A percentile compares a stretch with the other conserved stretches of the same genome.
phyloP scores from a whole-genome alignment of 2,113 vertebrate genomes.

The Crotalus horridus region DNA sequence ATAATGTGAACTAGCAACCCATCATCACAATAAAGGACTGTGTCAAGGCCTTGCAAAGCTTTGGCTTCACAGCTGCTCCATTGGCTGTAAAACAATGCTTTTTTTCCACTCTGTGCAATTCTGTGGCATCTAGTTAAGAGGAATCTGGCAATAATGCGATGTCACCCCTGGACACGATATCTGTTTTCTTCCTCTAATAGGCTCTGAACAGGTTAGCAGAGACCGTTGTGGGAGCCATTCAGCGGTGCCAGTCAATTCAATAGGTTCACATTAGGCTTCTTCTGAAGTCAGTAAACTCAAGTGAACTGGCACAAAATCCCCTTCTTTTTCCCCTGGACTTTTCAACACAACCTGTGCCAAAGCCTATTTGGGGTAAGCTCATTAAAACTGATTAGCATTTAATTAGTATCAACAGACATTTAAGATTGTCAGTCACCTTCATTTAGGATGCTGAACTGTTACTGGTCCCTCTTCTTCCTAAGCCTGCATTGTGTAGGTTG shows the following conservation, averaged over 20 bases:
- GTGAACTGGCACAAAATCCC: not conserved
- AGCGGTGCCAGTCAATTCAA: not conserved
- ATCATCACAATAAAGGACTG: not conserved
- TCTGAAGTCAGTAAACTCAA: not conserved
- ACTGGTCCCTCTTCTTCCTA: not conserved
- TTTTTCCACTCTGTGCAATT: not conserved
- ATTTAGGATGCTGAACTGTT: not conserved
- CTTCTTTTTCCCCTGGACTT: not conserved
- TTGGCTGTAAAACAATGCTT: not conserved
- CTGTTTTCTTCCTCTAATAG: constrained; percentile 7
- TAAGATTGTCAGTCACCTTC: not conserved
- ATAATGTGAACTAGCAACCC: not conserved
- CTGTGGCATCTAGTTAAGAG: not conserved
- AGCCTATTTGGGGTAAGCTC: not conserved
- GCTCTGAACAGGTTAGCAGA: constrained; percentile 1
- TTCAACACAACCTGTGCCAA: not conserved
- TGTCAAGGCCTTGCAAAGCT: not conserved
- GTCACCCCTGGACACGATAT: not conserved
- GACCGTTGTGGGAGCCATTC: not conserved
- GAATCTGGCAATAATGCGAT: not conserved
- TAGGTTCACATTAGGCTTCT: not conserved
- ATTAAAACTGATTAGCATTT: not conserved
- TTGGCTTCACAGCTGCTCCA: not conserved
- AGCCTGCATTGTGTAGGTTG: not conserved
- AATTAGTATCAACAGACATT: not conserved